A percentile compares a stretch with the other conserved stretches of the same genome.
Conservation (phyloP, 2,888 invertebrate genomes). For the Apamea sordens region DNA sequence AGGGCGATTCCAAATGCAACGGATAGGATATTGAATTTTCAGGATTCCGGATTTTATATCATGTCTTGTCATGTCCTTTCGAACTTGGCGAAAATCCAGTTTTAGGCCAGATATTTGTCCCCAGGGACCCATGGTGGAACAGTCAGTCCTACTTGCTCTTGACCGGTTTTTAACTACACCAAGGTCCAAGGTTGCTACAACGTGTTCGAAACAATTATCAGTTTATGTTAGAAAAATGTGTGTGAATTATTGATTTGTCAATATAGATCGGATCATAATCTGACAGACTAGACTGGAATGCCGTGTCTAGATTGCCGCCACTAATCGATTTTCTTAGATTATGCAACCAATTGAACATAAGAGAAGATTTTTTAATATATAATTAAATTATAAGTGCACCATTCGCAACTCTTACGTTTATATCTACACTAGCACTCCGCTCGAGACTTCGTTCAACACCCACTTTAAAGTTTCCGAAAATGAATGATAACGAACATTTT, state of each 20-base stretch:
- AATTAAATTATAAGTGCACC: background rate
- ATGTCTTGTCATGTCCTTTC: background rate
- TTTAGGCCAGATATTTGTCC: background rate
- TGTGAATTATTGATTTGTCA: slow-evolving; percentile 20
- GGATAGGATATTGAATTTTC: background rate
- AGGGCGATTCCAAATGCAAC: background rate
- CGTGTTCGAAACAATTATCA: slow-evolving; percentile 1
- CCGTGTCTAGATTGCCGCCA: background rate
- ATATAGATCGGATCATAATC: slow-evolving; percentile 10
- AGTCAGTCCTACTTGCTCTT: background rate
- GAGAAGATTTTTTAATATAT: too few relatives aligned
- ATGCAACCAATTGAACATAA: background rate
- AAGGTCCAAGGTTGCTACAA: slow-evolving; percentile 10
- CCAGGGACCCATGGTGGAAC: background rate
- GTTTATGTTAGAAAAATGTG: background rate
- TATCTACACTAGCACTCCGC: background rate
- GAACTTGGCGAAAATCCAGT: background rate
- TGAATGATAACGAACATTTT: background rate
- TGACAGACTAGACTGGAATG: slow-evolving; percentile 3
- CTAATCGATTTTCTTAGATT: background rate
- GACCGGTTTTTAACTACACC: background rate
- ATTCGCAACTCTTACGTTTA: background rate
- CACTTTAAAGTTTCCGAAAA: too few relatives aligned
- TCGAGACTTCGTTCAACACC: background rate
- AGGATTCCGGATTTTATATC: background rate